A percentile compares a stretch with the other conserved stretches of the same genome.
Evolutionary conservation across 2,797 vertebrate genomes (phyloP).

Genomic region (Oryzias sinensis): DNA sequence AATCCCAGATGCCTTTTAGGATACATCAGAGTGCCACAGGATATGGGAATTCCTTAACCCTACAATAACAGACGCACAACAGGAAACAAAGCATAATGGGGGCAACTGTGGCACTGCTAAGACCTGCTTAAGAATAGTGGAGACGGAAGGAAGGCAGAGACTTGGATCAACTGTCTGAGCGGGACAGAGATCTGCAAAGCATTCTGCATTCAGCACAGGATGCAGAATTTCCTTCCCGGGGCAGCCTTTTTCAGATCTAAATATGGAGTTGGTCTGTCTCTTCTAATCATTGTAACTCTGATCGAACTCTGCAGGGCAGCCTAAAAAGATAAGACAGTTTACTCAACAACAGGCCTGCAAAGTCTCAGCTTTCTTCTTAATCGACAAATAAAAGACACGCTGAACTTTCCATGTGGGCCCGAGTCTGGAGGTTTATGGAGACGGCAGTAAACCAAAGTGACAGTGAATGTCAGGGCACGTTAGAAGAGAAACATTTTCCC

Average conservation of each 20-base stretch:
- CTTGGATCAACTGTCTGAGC: conserved; percentile 34
- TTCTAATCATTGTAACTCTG: conserved; percentile 16
- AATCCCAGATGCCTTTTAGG: conserved; percentile 45
- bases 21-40: conserved; percentile 30
- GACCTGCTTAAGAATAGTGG: conserved; percentile 21
- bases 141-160: conserved; percentile 58
- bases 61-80: conserved; percentile 54
- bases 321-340: conserved; percentile 25
- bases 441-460: conserved; percentile 44
- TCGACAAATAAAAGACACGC: conserved; percentile 34
- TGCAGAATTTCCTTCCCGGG: conserved; percentile 64
- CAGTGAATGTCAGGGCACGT: conserved; percentile 5
- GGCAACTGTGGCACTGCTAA: conserved; percentile 28
- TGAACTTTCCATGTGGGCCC: conserved; percentile 40
- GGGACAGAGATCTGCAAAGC: conserved; percentile 56
- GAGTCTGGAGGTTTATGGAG: conserved; percentile 39
- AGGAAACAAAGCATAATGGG: conserved; percentile 61
- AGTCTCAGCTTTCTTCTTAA: conserved; percentile 30
- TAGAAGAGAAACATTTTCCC: conserved; percentile 2
- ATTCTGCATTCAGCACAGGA: conserved; percentile 64
- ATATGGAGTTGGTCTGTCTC: conserved; percentile 46
- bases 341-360: conserved; percentile 21
- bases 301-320: conserved; percentile 16
- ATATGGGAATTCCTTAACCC: conserved; percentile 53
- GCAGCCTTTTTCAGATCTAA: conserved; percentile 52